Evolutionary conservation across 1,140 invertebrate species (phyloP).

Genomic region (Musca vetustissima): DNA sequence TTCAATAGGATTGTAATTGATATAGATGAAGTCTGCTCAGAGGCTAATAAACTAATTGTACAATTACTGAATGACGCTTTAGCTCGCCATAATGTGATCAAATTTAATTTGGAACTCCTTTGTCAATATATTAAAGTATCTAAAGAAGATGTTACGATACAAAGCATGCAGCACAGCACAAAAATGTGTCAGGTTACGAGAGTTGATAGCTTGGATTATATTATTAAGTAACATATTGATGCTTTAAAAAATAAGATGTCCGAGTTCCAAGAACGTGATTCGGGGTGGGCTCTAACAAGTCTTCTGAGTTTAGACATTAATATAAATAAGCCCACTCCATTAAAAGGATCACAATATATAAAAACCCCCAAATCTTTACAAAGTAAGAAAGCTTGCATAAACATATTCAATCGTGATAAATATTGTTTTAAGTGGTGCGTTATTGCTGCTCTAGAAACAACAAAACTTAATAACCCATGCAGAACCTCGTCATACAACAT

Average conservation of each 20-base stretch:
- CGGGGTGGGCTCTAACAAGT: constrained; percentile 40
- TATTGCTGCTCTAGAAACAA: background rate
- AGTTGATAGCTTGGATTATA: background rate
- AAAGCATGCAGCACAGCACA: background rate
- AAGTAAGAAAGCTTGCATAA: background rate
- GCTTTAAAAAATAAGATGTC: constrained; percentile 28
- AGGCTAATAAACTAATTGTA: too few species aligned
- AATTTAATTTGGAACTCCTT: background rate
- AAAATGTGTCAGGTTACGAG: background rate
- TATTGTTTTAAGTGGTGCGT: background rate
- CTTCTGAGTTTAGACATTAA: constrained; percentile 25
- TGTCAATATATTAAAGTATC: background rate
- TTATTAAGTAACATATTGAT: background rate
- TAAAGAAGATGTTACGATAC: background rate
- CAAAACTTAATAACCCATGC: background rate
- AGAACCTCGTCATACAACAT: background rate
- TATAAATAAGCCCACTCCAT: background rate
- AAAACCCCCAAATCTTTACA: background rate
- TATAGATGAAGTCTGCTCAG: too few species aligned
- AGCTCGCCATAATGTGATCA: background rate
- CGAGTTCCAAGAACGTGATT: constrained; percentile 41
- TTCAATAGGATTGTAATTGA: too few species aligned
- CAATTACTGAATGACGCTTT: too few species aligned
- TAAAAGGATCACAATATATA: background rate
- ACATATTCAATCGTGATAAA: background rate